phyloP scores from a whole-genome alignment of 2,888 invertebrate species.

The Lysandra bellargus region DNA sequence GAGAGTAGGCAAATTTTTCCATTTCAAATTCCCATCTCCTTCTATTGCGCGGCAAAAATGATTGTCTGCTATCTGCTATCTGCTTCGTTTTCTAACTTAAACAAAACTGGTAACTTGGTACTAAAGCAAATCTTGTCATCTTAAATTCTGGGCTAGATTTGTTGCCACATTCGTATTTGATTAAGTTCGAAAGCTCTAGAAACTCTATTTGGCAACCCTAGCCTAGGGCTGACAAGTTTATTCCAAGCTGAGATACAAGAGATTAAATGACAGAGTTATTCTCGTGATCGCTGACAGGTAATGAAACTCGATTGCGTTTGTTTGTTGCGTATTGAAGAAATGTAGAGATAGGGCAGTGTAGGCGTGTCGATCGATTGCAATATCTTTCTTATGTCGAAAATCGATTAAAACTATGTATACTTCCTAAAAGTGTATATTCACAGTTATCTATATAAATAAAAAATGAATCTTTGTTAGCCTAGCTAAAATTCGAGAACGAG shows the following conservation, averaged over 20 bases:
- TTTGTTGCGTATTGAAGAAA: not conserved
- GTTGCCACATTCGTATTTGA: not conserved
- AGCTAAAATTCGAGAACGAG: too few relatives aligned
- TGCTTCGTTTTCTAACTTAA: too few relatives aligned
- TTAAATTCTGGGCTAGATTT: not conserved
- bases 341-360: conserved; percentile 4
- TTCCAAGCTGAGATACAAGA: conserved; percentile 50
- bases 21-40: too few relatives aligned
- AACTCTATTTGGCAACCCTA: conserved; percentile 37
- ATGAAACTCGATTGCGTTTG: conserved; percentile 9
- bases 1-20: too few relatives aligned
- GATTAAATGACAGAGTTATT: conserved; percentile 47
- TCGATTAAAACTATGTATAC: not conserved
- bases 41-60: too few relatives aligned
- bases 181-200: not conserved
- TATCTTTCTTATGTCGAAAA: not conserved
- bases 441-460: too few relatives aligned
- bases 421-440: too few relatives aligned
- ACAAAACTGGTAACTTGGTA: too few relatives aligned
- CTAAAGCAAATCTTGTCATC: not conserved
- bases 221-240: conserved; percentile 60
- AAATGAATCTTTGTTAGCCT: too few relatives aligned
- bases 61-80: too few relatives aligned
- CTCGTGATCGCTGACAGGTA: conserved; percentile 2
- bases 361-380: not conserved